Conservation (phyloP, 2,113 vertebrate species). For the sheep (Ovis aries) region DNA sequence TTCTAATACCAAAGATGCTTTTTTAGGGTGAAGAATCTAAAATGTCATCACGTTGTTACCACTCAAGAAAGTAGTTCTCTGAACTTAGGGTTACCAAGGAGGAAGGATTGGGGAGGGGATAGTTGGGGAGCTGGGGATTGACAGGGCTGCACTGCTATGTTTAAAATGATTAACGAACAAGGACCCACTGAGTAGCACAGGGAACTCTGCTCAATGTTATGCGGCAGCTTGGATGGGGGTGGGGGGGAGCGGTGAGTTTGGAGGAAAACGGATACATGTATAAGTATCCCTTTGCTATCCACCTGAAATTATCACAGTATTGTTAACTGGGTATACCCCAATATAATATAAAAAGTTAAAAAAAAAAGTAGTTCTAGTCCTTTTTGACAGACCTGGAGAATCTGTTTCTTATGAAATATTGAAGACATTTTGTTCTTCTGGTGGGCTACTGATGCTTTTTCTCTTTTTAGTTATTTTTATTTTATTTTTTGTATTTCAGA, state of each 20-base stretch:
- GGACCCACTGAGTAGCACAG: background rate
- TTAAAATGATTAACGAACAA: background rate
- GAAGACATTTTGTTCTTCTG: background rate
- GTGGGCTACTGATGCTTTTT: background rate
- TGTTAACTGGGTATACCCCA: background rate
- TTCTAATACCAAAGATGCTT: constrained; percentile 18
- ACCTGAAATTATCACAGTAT: background rate
- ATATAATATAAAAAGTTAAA: background rate
- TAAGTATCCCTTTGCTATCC: background rate
- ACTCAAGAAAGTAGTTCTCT: background rate
- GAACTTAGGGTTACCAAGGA: background rate
- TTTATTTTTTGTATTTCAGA: background rate
- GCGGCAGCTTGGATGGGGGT: background rate
- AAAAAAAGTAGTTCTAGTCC: background rate
- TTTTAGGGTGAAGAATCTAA: background rate
- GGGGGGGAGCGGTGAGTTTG: background rate
- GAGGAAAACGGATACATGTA: background rate
- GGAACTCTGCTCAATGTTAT: background rate
- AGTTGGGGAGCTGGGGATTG: background rate
- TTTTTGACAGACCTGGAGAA: background rate
- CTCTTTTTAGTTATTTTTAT: background rate
- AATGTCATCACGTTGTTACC: background rate
- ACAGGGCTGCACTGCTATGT: background rate
- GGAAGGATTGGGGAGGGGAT: background rate
- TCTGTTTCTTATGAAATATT: background rate